Evolutionary conservation across 2,113 vertebrate species (phyloP).

Genomic region (Spea multiplicata): DNA sequence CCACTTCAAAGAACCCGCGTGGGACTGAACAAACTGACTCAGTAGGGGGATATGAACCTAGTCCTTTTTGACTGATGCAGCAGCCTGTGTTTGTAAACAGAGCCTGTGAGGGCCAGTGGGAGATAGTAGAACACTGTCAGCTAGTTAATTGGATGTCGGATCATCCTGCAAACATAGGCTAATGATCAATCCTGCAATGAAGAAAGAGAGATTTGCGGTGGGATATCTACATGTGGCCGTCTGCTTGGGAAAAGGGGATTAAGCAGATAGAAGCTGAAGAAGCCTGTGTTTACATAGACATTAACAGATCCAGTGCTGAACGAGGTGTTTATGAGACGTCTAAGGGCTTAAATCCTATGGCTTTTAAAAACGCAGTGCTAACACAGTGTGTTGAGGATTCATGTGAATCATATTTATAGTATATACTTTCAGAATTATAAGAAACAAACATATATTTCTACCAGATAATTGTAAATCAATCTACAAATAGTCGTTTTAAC

Average conservation of each 20-base stretch:
- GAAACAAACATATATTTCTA: no score
- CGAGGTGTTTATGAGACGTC: constrained; percentile 22
- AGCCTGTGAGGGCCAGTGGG: constrained; percentile 64
- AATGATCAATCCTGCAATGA: constrained; percentile 63
- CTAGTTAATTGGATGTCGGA: constrained; percentile 75
- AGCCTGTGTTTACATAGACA: constrained; percentile 45
- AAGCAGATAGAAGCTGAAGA: constrained; percentile 57
- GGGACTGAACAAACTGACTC: constrained; percentile 66
- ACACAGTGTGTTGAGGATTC: no score
- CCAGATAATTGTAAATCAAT: no score
- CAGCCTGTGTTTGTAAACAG: constrained; percentile 81
- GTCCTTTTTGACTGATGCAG: constrained; percentile 56
- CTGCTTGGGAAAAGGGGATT: constrained; percentile 60
- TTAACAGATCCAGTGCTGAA: constrained; percentile 4
- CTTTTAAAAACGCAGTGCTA: no score
- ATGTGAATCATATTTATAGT: no score
- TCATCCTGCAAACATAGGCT: constrained; percentile 61
- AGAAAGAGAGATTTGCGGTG: constrained; percentile 52
- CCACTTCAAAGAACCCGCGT: constrained; percentile 62
- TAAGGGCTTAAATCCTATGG: background rate
- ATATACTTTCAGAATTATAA: no score
- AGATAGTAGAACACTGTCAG: constrained; percentile 65
- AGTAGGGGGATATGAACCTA: constrained; percentile 65
- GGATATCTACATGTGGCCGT: constrained; percentile 57
- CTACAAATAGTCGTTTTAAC: no score